These are phyloP conservation scores for Philhelius pedissequus DNA, from an alignment of 2,888 invertebrate species.

Conservation along the genomic window DNA sequence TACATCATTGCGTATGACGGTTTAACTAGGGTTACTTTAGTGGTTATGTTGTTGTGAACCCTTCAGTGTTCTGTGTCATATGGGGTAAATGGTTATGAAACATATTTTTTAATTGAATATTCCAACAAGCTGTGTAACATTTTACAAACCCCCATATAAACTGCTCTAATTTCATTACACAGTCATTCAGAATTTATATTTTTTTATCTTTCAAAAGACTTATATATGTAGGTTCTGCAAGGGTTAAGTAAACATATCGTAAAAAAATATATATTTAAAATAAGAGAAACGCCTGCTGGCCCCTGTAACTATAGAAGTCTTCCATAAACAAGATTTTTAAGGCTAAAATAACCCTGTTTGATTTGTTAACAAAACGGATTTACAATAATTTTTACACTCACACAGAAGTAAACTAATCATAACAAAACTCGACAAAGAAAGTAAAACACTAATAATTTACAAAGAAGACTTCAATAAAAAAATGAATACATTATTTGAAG, in stretches of 20 bases:
- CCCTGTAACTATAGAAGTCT: too few species aligned
- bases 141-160: slow-evolving; percentile 37
- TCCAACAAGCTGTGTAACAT: slow-evolving; percentile 54
- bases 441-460: too few species aligned
- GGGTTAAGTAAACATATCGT: not conserved
- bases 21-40: slow-evolving; percentile 35
- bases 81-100: slow-evolving; percentile 53
- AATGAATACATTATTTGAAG: too few species aligned
- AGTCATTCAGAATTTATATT: slow-evolving; percentile 35
- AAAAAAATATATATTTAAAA: not conserved
- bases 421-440: too few species aligned
- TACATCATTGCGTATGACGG: slow-evolving; percentile 1
- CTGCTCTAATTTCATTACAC: slow-evolving; percentile 51
- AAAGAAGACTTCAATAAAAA: too few species aligned
- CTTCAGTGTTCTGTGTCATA: slow-evolving; percentile 21
- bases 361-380: too few species aligned
- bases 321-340: too few species aligned
- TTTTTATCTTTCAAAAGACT: slow-evolving; percentile 1
- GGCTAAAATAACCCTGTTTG: too few species aligned
- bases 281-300: not conserved
- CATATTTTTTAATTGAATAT: slow-evolving; percentile 63
- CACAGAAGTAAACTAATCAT: too few species aligned
- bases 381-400: too few species aligned
- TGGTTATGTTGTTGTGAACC: slow-evolving; percentile 38
- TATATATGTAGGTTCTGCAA: not conserved